Conservation (phyloP, 2,888 invertebrate genomes). For the Drosophila suboccidentalis region DNA sequence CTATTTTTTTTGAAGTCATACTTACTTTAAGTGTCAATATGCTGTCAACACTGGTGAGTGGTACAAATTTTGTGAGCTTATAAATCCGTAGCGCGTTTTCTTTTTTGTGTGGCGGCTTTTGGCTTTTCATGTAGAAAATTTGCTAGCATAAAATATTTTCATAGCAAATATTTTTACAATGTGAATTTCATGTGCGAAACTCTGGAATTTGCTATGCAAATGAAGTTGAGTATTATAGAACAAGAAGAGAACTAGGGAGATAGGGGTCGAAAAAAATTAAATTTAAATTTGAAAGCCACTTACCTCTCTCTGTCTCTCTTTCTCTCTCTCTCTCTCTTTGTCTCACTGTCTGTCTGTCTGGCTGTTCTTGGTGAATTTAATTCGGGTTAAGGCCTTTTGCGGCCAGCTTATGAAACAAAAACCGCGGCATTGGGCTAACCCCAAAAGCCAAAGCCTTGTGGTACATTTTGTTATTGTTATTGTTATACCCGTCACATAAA, state of each 20-base stretch:
- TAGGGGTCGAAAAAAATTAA: constrained; percentile 52
- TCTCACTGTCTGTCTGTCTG: constrained; percentile 8
- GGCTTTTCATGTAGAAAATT: constrained; percentile 35
- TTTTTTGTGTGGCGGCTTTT: constrained; percentile 24
- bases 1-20: background rate
- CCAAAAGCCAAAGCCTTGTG: constrained; percentile 61
- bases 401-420: constrained; percentile 49
- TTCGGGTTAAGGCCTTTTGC: constrained; percentile 70
- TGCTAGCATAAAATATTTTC: constrained; percentile 48
- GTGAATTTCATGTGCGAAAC: constrained; percentile 45
- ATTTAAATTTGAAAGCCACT: constrained; percentile 58
- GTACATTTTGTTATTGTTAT: constrained; percentile 68
- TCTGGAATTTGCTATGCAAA: constrained; percentile 70
- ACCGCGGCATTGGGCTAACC: constrained; percentile 68
- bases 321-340: background rate
- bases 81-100: constrained; percentile 29
- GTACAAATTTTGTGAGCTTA: constrained; percentile 9
- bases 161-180: constrained; percentile 63
- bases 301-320: constrained; percentile 21
- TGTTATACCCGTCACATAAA: constrained; percentile 36
- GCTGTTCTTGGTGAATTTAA: constrained; percentile 47
- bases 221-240: constrained; percentile 35
- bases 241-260: background rate
- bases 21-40: background rate
- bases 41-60: background rate